Percentiles rank a stretch among this genome's conserved stretches.
Evolutionary conservation across 2,797 vertebrate genomes (phyloP).

Genomic region (Rhynchotus rufescens): DNA sequence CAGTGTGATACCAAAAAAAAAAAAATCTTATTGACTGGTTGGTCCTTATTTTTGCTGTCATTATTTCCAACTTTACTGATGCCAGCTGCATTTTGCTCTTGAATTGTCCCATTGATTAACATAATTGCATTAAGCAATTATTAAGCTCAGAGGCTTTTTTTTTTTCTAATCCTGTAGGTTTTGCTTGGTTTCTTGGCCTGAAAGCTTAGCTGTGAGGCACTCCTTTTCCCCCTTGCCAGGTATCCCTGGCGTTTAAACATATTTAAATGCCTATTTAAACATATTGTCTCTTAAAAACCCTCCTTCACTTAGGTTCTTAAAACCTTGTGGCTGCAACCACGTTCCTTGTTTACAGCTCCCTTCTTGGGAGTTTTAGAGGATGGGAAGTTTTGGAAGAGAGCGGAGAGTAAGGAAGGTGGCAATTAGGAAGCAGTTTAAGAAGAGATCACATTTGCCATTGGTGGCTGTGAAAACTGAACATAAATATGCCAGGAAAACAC

Average conservation of each 20-base stretch:
- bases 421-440: conserved; percentile 9
- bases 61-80: background rate
- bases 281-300: background rate
- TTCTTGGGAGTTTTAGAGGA: background rate
- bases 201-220: background rate
- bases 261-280: background rate
- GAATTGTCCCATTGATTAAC: background rate
- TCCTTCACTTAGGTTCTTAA: background rate
- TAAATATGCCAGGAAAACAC: background rate
- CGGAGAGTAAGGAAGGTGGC: background rate
- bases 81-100: background rate
- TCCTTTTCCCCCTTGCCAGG: background rate
- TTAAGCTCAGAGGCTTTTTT: background rate
- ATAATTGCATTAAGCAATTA: background rate
- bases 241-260: background rate
- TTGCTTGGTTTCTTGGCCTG: background rate
- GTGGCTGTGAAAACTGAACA: background rate
- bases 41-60: background rate
- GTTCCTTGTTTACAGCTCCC: background rate
- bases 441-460: background rate
- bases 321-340: background rate
- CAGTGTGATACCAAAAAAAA: background rate
- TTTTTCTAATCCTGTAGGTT: background rate
- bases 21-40: background rate
- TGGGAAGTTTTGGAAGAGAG: background rate